A percentile compares a stretch with the other conserved stretches of the same genome.
Conservation (phyloP, 2,888 invertebrate species). For the Acrobasis consociella region DNA sequence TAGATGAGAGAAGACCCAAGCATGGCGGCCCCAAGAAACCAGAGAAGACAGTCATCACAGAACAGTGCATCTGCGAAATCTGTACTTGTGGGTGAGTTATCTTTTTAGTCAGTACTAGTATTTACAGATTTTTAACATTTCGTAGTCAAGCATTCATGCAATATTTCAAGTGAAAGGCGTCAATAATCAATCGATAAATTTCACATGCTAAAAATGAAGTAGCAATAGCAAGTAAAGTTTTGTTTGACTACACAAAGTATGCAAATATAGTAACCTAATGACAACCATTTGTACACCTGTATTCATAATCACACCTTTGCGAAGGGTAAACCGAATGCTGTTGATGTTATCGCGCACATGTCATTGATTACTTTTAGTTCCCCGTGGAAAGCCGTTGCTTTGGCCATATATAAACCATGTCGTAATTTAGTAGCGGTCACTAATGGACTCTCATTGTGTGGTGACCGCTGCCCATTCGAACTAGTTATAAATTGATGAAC, state of each 20-base stretch:
- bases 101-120: conserved; percentile 2
- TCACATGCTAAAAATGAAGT: neutral
- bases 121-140: no score
- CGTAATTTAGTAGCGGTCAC: conserved; percentile 3
- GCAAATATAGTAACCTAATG: neutral
- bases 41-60: conserved; percentile 80
- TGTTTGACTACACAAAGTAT: neutral
- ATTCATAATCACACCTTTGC: conserved; percentile 17
- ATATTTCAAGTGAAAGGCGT: no score
- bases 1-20: conserved; percentile 67
- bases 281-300: conserved; percentile 12
- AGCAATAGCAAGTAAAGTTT: neutral
- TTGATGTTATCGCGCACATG: conserved; percentile 15
- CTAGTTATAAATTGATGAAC: conserved; percentile 19
- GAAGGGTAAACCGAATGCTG: conserved; percentile 8
- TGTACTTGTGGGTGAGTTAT: conserved; percentile 94
- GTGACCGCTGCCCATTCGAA: conserved; percentile 7
- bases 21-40: conserved; percentile 72
- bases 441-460: conserved; percentile 14
- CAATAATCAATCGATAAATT: neutral
- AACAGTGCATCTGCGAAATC: conserved; percentile 94
- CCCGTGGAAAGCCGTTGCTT: conserved; percentile 7
- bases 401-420: conserved; percentile 4
- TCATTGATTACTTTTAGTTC: conserved; percentile 16
- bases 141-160: no score